A percentile compares a stretch with the other conserved stretches of the same genome.
phyloP scores from a whole-genome alignment of 53 echinoderm and acorn worm genomes.

The Apostichopus leukothele region DNA sequence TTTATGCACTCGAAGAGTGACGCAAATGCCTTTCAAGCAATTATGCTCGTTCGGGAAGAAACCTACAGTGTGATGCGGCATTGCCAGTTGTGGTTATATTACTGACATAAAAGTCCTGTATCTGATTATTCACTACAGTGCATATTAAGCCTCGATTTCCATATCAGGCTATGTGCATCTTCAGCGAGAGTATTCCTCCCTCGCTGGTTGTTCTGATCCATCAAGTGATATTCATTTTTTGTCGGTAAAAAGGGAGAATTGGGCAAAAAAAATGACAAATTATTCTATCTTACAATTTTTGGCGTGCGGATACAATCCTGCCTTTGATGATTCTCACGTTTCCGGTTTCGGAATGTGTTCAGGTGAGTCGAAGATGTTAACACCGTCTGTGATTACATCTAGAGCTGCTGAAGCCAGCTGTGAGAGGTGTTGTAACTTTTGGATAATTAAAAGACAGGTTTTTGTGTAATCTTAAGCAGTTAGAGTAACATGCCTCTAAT shows the following conservation, averaged over 20 bases:
- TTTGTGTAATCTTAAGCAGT: too few relatives aligned
- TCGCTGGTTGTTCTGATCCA: not conserved
- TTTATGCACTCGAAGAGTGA: constrained; percentile 33
- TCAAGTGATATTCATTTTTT: not conserved
- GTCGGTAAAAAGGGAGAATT: not conserved
- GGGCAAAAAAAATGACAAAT: constrained; percentile 21
- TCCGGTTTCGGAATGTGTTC: constrained; percentile 32
- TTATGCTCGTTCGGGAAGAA: constrained; percentile 26
- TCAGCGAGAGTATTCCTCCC: not conserved
- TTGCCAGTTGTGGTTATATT: not conserved
- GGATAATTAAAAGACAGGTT: too few relatives aligned
- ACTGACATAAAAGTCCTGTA: not conserved
- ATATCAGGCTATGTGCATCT: not conserved
- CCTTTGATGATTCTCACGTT: constrained; percentile 2
- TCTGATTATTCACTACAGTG: not conserved
- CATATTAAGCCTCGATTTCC: not conserved
- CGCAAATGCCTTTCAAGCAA: constrained; percentile 25
- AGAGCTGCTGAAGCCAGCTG: not conserved
- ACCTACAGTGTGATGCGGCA: not conserved
- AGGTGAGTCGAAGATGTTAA: not conserved
- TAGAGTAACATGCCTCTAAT: too few relatives aligned
- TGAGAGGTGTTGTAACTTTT: not conserved
- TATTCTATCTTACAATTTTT: constrained; percentile 32
- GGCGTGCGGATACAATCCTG: constrained; percentile 36
- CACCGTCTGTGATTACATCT: not conserved